Percentiles rank a stretch among this genome's conserved stretches.
phyloP scores from a whole-genome alignment of 2,113 vertebrate species.

The Microtus oregoni region DNA sequence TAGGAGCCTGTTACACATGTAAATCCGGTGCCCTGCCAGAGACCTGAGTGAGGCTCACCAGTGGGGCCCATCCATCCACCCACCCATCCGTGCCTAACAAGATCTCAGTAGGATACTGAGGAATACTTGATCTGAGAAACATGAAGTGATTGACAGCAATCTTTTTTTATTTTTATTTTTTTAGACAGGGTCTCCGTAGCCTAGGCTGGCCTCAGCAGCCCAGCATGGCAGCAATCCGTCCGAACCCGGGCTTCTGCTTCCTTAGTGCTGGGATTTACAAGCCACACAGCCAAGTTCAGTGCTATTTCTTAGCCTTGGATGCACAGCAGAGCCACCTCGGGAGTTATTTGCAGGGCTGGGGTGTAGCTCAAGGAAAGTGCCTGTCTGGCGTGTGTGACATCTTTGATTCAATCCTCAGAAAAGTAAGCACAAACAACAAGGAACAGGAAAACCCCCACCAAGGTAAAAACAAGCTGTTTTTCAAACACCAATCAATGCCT shows the following conservation, averaged over 20 bases:
- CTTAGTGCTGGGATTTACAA: background rate
- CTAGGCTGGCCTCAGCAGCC: background rate
- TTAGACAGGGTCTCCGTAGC: background rate
- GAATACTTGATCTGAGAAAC: slow-evolving; percentile 21
- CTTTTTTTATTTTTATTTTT: background rate
- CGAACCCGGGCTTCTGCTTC: background rate
- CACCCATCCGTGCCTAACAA: background rate
- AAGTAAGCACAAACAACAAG: background rate
- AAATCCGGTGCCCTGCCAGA: background rate
- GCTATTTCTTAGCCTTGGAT: background rate
- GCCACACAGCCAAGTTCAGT: background rate
- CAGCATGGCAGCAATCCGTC: background rate
- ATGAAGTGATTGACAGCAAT: too few relatives aligned
- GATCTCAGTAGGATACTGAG: background rate
- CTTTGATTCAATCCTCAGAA: background rate
- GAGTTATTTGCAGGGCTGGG: background rate
- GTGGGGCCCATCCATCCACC: background rate
- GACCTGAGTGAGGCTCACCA: background rate
- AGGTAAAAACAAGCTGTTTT: background rate
- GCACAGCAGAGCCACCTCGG: background rate
- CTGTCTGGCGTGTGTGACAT: background rate
- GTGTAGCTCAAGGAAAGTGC: background rate
- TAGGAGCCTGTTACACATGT: background rate
- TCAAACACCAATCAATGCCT: background rate
- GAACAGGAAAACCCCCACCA: background rate